phyloP scores from a whole-genome alignment of 1,140 invertebrate species.

The Chlorops oryzae region DNA sequence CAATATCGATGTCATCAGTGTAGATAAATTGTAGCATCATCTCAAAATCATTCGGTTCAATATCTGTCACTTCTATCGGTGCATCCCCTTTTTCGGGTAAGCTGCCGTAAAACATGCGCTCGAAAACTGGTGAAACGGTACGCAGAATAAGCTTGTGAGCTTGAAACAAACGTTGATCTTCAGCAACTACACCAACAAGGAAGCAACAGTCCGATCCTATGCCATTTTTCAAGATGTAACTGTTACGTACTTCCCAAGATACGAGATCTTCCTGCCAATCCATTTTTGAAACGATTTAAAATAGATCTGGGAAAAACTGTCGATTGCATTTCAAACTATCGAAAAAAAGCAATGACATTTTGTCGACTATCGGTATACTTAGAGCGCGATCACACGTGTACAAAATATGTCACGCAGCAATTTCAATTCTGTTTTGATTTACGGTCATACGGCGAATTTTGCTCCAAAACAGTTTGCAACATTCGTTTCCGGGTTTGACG shows the following conservation, averaged over 20 bases:
- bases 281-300: too few relatives aligned
- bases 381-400: too few relatives aligned
- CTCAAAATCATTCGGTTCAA: not conserved
- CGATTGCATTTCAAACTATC: too few relatives aligned
- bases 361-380: too few relatives aligned
- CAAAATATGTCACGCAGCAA: too few relatives aligned
- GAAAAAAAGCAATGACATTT: too few relatives aligned
- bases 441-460: too few relatives aligned
- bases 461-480: too few relatives aligned
- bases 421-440: too few relatives aligned
- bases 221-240: not conserved
- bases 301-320: too few relatives aligned
- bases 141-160: constrained; percentile 70
- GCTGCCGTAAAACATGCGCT: constrained; percentile 68
- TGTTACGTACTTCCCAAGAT: not conserved
- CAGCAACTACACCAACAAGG: not conserved
- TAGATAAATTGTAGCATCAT: not conserved
- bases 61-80: not conserved
- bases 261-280: not conserved
- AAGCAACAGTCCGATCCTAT: not conserved
- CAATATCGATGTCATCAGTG: not conserved
- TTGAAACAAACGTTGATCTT: not conserved
- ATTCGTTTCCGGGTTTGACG: too few relatives aligned
- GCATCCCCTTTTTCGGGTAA: constrained; percentile 53
- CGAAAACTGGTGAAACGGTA: constrained; percentile 71